These are phyloP conservation scores for Tenodera sinensis DNA, from an alignment of 2,888 invertebrate species.

Conservation along the genomic window DNA sequence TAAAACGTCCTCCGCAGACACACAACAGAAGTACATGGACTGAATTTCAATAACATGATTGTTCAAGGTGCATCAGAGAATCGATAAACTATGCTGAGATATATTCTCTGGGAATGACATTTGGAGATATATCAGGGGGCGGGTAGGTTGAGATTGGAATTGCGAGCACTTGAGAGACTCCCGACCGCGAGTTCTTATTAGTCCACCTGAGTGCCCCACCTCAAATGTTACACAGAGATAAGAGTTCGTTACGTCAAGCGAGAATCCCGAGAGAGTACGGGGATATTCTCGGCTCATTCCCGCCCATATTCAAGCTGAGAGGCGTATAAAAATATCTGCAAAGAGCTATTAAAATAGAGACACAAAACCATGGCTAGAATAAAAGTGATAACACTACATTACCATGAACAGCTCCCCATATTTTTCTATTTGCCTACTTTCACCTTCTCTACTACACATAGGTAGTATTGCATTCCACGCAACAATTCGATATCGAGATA, in stretches of 20 bases:
- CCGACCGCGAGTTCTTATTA: not conserved
- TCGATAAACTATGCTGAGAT: not conserved
- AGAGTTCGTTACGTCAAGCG: not conserved
- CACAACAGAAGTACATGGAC: no score
- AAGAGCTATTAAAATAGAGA: no score
- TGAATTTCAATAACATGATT: not conserved
- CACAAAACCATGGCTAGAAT: no score
- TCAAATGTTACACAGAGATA: not conserved
- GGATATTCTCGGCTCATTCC: no score
- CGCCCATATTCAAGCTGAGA: not conserved
- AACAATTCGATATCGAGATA: no score
- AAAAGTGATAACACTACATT: no score
- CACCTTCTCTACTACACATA: no score
- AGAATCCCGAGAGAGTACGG: not conserved
- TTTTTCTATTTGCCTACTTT: no score
- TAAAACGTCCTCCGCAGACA: no score
- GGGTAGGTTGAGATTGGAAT: not conserved
- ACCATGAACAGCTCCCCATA: no score
- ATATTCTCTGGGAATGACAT: not conserved
- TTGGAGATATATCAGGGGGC: not conserved
- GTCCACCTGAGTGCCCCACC: not conserved
- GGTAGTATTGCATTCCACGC: no score
- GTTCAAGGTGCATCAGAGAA: not conserved
- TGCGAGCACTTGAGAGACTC: not conserved
- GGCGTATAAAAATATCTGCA: not conserved